phyloP scores from a whole-genome alignment of 2,888 invertebrate species.

The Xestoiulus laeticollis region DNA sequence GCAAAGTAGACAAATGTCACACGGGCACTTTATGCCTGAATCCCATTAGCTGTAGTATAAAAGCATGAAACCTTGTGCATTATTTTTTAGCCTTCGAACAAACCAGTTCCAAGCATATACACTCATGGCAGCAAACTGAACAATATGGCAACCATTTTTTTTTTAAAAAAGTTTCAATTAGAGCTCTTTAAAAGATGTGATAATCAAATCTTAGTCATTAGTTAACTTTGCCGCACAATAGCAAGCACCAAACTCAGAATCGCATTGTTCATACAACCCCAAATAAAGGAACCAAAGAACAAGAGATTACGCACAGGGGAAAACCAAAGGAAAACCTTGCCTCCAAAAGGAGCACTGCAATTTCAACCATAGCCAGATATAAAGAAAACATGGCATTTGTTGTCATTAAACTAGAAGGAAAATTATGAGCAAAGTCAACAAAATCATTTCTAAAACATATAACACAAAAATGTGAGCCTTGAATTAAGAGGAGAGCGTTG shows the following conservation, averaged over 20 bases:
- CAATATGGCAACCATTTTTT: neutral
- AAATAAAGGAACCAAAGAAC: neutral
- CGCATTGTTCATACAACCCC: neutral
- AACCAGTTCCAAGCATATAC: neutral
- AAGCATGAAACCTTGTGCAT: constrained; percentile 5
- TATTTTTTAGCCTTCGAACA: constrained; percentile 4
- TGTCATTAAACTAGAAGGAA: neutral
- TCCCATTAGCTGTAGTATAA: neutral
- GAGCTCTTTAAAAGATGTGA: neutral
- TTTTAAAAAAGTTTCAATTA: constrained; percentile 1
- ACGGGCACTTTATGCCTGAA: neutral
- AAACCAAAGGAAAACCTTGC: neutral
- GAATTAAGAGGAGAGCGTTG: neutral
- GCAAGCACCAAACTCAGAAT: neutral
- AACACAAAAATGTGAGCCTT: neutral
- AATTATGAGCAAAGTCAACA: neutral
- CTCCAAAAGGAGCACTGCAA: neutral
- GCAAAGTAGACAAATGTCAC: neutral
- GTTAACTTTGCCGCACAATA: neutral
- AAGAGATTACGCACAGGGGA: neutral
- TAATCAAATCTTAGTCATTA: neutral
- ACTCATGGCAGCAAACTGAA: neutral
- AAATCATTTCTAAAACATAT: neutral
- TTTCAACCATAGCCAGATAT: neutral
- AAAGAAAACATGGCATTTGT: neutral